Evolutionary conservation across 2,888 invertebrate species (phyloP), one percentile per base, ranked within the genome.

Genomic region (Orthonevra nobilis): DNA sequence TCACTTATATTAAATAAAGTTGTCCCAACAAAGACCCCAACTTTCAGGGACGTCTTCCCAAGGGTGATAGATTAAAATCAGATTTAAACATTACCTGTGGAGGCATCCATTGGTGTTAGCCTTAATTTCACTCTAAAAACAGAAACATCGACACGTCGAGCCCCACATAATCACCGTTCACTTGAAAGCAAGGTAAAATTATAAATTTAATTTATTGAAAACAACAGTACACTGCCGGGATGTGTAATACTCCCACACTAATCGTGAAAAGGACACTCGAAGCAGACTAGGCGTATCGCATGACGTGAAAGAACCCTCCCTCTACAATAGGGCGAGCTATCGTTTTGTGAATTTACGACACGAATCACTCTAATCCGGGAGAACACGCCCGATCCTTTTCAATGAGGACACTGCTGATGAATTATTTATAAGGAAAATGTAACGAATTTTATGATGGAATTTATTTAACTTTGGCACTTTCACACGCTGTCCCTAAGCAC

Each of bases 351-450:
- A 30, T 61, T 48, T 38, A 63, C 26, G 20, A 56, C 54, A 38
- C 68, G 32, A 6, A 46, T 10, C 56, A 32, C 56, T 48, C 17
- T 38, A 48, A 68, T 23, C 58, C 26, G 6, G 19, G 46, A 66
- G 32, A 7, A 60, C 38, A 4, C 23, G 20, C 14, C 52, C 54
- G 48, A 74, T 61, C 60, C n/a, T n/a, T 74, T 66, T 56, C 1
- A 2, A 17, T 7, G 50, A 60, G 32, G 38, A 12, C 68, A 61
- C 26, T 40, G 54, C 26, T 52, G 64, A 60, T 66, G 54, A 72
- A 72, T 77, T 48, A 66, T 66, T 77, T 42, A 72, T 69, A 52
- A 60, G 70, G 56, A 77, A 72, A 72, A 60, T 52, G 10, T 10
- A 20, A 15, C n/a, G 56, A 44, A 56, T n/a, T n/a, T n/a, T n/a